Conservation (phyloP, 1,140 invertebrate genomes). For the Atta colombica region DNA sequence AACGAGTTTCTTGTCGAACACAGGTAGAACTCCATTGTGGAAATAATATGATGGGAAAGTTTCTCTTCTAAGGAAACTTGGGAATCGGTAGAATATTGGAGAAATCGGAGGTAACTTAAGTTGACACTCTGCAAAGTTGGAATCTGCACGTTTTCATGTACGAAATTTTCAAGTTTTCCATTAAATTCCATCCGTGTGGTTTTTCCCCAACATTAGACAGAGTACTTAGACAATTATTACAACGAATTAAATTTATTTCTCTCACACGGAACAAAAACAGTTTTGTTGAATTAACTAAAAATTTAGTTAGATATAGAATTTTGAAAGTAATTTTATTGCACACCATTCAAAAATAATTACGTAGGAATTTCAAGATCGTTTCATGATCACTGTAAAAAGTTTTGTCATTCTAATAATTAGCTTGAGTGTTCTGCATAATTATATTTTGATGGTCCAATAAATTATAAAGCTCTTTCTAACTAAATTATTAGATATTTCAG, state of each 20-base stretch:
- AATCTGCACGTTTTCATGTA: background rate
- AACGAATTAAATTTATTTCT: background rate
- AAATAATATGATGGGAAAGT: conserved; percentile 20
- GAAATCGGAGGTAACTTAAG: background rate
- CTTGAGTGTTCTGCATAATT: too few species aligned
- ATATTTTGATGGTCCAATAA: too few species aligned
- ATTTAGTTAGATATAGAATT: too few species aligned
- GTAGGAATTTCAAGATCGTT: too few species aligned
- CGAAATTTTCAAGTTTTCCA: background rate
- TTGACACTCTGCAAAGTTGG: background rate
- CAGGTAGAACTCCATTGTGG: background rate
- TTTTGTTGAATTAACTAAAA: too few species aligned
- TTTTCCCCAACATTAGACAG: background rate
- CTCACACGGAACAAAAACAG: too few species aligned
- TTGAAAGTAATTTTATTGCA: too few species aligned
- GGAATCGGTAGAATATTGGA: background rate
- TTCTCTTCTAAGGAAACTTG: background rate
- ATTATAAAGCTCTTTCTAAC: too few species aligned
- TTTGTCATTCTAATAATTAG: too few species aligned
- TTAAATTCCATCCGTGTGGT: background rate
- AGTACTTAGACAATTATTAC: background rate
- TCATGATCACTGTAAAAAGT: too few species aligned
- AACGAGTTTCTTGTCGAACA: conserved; percentile 27
- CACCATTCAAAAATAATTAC: too few species aligned
- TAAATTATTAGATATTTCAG: too few species aligned